Conservation (phyloP, 2,797 vertebrate genomes). For the Melanotaenia boesemani region DNA sequence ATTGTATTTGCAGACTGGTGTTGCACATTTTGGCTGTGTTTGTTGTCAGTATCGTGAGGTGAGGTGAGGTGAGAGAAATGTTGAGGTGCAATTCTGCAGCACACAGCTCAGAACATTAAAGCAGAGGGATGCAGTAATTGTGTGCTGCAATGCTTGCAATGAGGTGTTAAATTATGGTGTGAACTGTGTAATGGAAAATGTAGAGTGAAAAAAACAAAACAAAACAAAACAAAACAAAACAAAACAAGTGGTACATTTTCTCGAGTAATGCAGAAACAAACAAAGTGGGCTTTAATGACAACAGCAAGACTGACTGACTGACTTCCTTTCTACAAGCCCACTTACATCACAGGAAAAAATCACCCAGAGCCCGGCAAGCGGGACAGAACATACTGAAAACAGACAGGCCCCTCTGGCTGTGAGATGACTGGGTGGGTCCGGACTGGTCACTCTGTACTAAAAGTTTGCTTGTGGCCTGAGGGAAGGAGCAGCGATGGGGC, state of each 20-base stretch:
- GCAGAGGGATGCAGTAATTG: background rate
- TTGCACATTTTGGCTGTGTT: background rate
- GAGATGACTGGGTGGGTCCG: constrained; percentile 54
- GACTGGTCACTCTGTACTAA: constrained; percentile 29
- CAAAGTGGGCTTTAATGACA: constrained; percentile 26
- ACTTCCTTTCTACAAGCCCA: constrained; percentile 62
- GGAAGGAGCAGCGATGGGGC: constrained; percentile 44
- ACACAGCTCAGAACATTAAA: background rate
- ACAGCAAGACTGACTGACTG: constrained; percentile 41
- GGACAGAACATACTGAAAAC: constrained; percentile 47
- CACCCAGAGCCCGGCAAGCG: constrained; percentile 10
- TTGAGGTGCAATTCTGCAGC: constrained; percentile 35
- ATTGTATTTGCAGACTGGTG: constrained; percentile 6
- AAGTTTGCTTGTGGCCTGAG: constrained; percentile 34
- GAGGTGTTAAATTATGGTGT: background rate
- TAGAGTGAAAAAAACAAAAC: background rate
- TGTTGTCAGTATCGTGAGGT: background rate
- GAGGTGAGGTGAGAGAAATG: constrained; percentile 7
- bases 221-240: background rate
- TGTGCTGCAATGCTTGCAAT: background rate
- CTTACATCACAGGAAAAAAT: constrained; percentile 72
- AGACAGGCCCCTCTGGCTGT: constrained; percentile 10
- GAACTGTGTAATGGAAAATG: background rate
- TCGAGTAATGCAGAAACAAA: constrained; percentile 16
- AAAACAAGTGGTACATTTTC: background rate